Evolutionary conservation across 2,113 vertebrate genomes (phyloP).

Genomic region (Hippocampus barbouri): DNA sequence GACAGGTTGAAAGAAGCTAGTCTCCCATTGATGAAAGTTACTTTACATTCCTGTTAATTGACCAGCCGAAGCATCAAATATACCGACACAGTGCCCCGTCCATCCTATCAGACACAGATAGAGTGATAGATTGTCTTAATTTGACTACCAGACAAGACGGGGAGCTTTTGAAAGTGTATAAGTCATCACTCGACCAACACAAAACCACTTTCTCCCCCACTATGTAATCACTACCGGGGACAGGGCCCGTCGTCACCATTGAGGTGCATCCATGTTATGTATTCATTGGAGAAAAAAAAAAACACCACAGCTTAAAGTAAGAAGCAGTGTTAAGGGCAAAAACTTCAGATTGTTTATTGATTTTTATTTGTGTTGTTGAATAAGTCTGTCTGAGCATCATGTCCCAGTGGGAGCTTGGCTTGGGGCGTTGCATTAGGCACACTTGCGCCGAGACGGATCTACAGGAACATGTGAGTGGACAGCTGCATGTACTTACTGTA

Average conservation of each 20-base stretch:
- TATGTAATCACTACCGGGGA: conserved; percentile 64
- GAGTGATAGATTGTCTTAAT: conserved; percentile 1
- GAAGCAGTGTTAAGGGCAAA: conserved; percentile 79
- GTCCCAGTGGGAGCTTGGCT: conserved; percentile 69
- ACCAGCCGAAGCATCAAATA: not conserved
- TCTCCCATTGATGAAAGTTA: not conserved
- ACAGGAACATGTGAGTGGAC: conserved; percentile 30
- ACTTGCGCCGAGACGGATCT: conserved; percentile 41
- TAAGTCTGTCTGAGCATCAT: conserved; percentile 83
- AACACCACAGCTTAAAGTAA: conserved; percentile 58
- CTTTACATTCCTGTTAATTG: not conserved
- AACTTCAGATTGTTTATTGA: conserved; percentile 99
- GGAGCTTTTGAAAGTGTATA: not conserved
- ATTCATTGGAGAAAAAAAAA: conserved; percentile 87
- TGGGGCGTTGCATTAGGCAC: conserved; percentile 47
- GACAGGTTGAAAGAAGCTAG: not conserved
- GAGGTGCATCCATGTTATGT: conserved; percentile 94
- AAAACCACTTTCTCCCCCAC: conserved; percentile 34
- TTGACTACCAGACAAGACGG: conserved; percentile 16
- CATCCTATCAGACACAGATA: not conserved
- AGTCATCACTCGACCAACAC: conserved; percentile 20
- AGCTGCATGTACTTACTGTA: conserved; percentile 9
- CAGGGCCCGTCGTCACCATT: conserved; percentile 79
- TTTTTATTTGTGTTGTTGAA: conserved; percentile 99
- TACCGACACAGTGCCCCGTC: not conserved